Percentiles rank a stretch among this genome's conserved stretches.
These are phyloP conservation scores for Pelobates fuscus DNA, from an alignment of 2,113 vertebrate genomes.

Conservation along the genomic window DNA sequence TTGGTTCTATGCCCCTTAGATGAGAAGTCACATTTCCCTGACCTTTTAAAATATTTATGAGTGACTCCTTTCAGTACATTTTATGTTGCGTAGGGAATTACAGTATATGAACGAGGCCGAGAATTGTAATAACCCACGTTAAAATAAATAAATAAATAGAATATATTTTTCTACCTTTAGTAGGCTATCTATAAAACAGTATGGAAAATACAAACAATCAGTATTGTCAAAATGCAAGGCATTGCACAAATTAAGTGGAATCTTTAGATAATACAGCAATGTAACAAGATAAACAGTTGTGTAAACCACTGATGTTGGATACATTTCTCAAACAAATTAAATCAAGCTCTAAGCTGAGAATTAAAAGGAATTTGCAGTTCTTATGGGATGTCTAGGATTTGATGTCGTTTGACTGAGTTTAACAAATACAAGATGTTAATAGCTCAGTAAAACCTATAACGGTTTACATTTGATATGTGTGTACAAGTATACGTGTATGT, in stretches of 20 bases:
- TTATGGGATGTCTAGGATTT: neutral
- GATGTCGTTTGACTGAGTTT: neutral
- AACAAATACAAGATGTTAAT: too few species aligned
- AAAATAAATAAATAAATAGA: too few species aligned
- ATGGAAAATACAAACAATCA: too few species aligned
- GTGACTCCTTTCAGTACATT: conserved; percentile 57
- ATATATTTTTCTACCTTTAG: too few species aligned
- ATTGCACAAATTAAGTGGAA: neutral
- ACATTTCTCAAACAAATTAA: neutral
- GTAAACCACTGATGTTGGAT: neutral
- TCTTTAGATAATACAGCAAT: neutral
- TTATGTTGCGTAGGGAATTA: neutral
- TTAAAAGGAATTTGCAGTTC: neutral
- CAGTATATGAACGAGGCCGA: neutral
- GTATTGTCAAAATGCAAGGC: too few species aligned
- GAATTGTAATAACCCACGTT: too few species aligned
- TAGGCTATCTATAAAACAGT: too few species aligned
- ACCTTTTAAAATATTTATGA: conserved; percentile 78
- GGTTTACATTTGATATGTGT: too few species aligned
- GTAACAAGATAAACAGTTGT: neutral
- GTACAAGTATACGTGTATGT: too few species aligned
- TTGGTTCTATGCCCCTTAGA: conserved; percentile 73
- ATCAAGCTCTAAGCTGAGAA: neutral
- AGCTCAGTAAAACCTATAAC: too few species aligned
- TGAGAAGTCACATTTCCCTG: conserved; percentile 70